Evolutionary conservation across 1,140 invertebrate genomes (phyloP), one percentile per base, ranked within the genome.

Genomic region (Papilio glaucus): DNA sequence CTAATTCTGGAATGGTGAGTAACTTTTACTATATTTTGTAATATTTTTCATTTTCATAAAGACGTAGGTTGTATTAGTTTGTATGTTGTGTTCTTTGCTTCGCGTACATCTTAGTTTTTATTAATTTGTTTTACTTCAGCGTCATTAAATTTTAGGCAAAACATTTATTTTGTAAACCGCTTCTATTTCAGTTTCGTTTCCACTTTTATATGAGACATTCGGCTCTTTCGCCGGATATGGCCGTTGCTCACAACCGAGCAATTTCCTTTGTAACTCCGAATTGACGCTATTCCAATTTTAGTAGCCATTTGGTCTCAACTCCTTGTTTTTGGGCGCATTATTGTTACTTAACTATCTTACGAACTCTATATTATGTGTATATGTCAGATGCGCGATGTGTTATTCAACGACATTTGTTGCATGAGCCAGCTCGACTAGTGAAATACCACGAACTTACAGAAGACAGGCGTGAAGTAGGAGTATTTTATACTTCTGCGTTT

Each of bases 171-270:
- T 13, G 49, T 24, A 1, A 57, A 57, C 24, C 49, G 49, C 24
- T 13, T 15, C 21, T 13, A 57, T 24, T 57, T 57, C 49, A 24
- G 18, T 57, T 57, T 57, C 49, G 49, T 57, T 10, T 57, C 12
- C 18, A 57, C 49, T 57, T 57, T 57, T 57, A 57, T 57, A 57
- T 57, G 49, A 57, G 49, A 57, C 49, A 57, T 57, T 57, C 21
- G 49, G 18, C 49, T 57, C 21, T 4, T 13, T 12, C 49, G 6
- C 49, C 49, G 49, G 49, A 57, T 57, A 57, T 57, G 21, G 21
- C 49, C 10, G 49, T 24, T 18, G 49, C 49, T 45, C 42, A 57
- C 49, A 26, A 57, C 49, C 49, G 24, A 21, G 24, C 49, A 57
- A 57, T 57, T 57, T 57, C 49, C 49, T 57, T 57, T 57, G 49